Evolutionary conservation across 1,140 invertebrate species (phyloP).

Genomic region (Diorhabda carinulata): DNA sequence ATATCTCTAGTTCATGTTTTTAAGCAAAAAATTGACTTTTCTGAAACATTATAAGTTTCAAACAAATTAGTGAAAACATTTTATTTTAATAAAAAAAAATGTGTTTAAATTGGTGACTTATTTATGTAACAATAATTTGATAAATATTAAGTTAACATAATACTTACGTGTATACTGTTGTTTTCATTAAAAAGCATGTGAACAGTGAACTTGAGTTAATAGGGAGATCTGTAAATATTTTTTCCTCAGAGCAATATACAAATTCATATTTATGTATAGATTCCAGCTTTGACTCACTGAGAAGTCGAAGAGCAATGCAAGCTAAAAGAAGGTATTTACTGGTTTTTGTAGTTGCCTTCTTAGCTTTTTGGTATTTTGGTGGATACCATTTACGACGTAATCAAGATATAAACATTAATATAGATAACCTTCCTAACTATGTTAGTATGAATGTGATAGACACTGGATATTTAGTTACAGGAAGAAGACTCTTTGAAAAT

Average conservation of each 20-base stretch:
- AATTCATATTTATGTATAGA: neutral
- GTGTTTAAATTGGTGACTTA: too few relatives aligned
- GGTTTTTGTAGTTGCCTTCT: constrained; percentile 72
- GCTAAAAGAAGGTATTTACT: constrained; percentile 89
- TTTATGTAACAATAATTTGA: too few relatives aligned
- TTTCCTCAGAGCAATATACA: neutral
- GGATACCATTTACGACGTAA: constrained; percentile 71
- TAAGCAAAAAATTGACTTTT: too few relatives aligned
- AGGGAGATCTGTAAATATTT: neutral
- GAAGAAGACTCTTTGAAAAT: constrained; percentile 48
- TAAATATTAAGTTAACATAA: too few relatives aligned
- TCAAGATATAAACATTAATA: constrained; percentile 43
- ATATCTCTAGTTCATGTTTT: too few relatives aligned
- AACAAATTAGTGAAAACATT: too few relatives aligned
- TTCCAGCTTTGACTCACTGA: neutral
- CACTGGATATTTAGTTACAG: constrained; percentile 44
- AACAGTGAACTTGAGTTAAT: too few relatives aligned
- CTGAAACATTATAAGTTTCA: too few relatives aligned
- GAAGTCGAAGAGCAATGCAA: constrained; percentile 61
- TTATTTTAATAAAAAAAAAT: too few relatives aligned
- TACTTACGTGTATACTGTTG: too few relatives aligned
- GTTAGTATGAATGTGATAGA: constrained; percentile 39
- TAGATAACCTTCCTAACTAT: constrained; percentile 49
- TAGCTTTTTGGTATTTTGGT: constrained; percentile 80
- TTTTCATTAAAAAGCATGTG: too few relatives aligned